phyloP scores from a whole-genome alignment of 2,797 vertebrate species.

The Danio aesculapii region DNA sequence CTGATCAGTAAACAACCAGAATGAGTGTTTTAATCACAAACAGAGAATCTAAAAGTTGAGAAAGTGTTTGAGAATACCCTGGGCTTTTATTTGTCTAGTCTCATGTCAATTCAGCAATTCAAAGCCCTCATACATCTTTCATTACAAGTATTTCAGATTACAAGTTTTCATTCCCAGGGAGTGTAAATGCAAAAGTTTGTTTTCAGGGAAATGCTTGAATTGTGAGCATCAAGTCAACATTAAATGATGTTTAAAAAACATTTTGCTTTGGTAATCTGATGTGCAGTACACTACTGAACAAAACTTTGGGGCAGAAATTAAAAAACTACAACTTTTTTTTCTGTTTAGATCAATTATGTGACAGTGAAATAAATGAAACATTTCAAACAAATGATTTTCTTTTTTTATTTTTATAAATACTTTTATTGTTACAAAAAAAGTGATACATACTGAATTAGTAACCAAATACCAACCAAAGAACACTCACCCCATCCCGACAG shows the following conservation, averaged over 20 bases:
- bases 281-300: background rate
- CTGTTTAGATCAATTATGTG: too few relatives aligned
- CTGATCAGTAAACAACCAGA: conserved; percentile 31
- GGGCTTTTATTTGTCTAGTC: conserved; percentile 21
- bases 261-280: background rate
- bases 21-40: conserved; percentile 25
- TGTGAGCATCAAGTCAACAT: background rate
- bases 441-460: too few relatives aligned
- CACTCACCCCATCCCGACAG: too few relatives aligned
- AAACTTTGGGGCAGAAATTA: background rate
- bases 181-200: conserved; percentile 1
- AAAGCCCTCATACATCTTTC: conserved; percentile 36
- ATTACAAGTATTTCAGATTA: conserved; percentile 23
- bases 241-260: background rate
- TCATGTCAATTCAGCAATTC: conserved; percentile 29
- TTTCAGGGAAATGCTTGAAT: background rate
- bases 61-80: conserved; percentile 16
- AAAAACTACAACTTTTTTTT: too few relatives aligned
- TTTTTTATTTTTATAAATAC: too few relatives aligned
- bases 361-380: too few relatives aligned
- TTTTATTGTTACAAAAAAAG: too few relatives aligned
- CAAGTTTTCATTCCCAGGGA: background rate
- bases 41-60: conserved; percentile 16
- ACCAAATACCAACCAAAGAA: too few relatives aligned
- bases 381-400: too few relatives aligned